Percentiles rank a stretch among this genome's conserved stretches.
phyloP scores from a whole-genome alignment of 1,140 invertebrate genomes.

The Calliopsis andreniformis region DNA sequence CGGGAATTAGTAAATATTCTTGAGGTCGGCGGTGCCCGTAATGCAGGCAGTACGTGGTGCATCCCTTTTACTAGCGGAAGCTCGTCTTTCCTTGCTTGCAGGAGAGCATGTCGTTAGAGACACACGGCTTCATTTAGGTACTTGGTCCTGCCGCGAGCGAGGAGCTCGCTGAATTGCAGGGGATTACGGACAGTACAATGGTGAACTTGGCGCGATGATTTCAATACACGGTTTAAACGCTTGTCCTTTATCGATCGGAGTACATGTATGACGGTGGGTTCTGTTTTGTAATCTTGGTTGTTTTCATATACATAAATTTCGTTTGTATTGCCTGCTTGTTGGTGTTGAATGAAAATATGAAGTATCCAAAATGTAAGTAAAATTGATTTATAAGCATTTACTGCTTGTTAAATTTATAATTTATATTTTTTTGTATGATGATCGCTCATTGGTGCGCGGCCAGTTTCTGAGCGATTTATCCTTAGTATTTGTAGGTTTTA shows the following conservation, averaged over 20 bases:
- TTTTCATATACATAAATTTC: too few species aligned
- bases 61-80: constrained; percentile 19
- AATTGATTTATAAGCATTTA: too few species aligned
- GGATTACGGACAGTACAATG: constrained; percentile 3
- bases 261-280: too few species aligned
- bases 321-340: too few species aligned
- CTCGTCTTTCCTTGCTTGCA: constrained; percentile 17
- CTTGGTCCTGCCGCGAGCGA: background rate
- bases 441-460: too few species aligned
- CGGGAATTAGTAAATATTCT: constrained; percentile 76
- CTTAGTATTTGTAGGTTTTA: too few species aligned
- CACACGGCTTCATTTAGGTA: constrained; percentile 31
- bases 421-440: too few species aligned
- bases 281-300: too few species aligned
- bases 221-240: background rate
- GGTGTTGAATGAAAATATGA: too few species aligned
- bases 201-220: constrained; percentile 1
- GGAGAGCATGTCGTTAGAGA: constrained; percentile 38
- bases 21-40: constrained; percentile 37
- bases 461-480: too few species aligned
- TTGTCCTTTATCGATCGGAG: background rate
- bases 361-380: too few species aligned
- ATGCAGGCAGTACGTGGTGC: constrained; percentile 29
- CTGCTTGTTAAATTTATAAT: too few species aligned
- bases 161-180: background rate